A percentile compares a stretch with the other conserved stretches of the same genome.
phyloP scores from a whole-genome alignment of 2,888 invertebrate genomes.

The Harpagoxenus sublaevis region DNA sequence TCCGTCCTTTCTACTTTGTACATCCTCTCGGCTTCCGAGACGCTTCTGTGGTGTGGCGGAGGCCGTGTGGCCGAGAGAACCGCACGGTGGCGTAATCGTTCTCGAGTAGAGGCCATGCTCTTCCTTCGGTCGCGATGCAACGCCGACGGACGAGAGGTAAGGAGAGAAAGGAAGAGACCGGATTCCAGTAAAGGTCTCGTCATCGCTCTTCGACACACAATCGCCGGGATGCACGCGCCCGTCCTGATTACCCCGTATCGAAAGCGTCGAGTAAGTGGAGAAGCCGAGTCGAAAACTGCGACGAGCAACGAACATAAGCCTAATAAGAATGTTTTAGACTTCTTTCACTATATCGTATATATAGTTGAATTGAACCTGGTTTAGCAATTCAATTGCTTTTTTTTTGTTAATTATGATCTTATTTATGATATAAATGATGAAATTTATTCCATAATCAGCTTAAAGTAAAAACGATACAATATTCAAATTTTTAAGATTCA shows the following conservation, averaged over 20 bases:
- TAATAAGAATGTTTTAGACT: not conserved
- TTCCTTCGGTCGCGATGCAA: conserved; percentile 44
- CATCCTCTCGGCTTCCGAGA: conserved; percentile 50
- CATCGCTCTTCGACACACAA: conserved; percentile 57
- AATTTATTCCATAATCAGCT: not conserved
- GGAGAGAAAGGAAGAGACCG: conserved; percentile 56
- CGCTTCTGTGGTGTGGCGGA: conserved; percentile 57
- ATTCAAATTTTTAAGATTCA: not conserved
- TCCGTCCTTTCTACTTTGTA: conserved; percentile 50
- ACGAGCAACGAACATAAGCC: not conserved
- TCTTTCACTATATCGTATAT: too few relatives aligned
- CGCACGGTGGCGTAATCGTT: conserved; percentile 68
- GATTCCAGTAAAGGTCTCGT: conserved; percentile 60
- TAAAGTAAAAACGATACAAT: not conserved
- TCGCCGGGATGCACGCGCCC: conserved; percentile 28
- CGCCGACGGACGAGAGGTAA: conserved; percentile 64
- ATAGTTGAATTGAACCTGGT: not conserved
- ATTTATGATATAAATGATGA: not conserved
- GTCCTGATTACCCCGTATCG: conserved; percentile 35
- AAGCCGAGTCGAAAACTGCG: not conserved
- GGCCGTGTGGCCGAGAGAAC: conserved; percentile 66
- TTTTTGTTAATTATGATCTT: not conserved
- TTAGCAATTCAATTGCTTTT: too few relatives aligned
- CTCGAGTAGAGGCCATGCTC: conserved; percentile 52
- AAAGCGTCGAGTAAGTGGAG: conserved; percentile 18